phyloP scores from a whole-genome alignment of 1,140 invertebrate species.

The Trichomalopsis sarcophagae region DNA sequence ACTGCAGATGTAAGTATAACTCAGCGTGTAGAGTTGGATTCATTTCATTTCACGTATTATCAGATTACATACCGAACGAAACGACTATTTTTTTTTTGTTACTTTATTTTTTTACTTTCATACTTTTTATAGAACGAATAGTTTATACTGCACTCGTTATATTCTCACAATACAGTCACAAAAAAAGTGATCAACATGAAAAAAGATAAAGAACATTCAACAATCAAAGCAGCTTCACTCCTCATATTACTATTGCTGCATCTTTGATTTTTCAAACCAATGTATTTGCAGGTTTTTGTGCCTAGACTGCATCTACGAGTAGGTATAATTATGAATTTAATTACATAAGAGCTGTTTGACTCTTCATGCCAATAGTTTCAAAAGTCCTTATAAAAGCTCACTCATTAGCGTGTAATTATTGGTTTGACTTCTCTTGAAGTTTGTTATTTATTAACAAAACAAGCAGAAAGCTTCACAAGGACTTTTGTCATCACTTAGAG shows the following conservation, averaged over 20 bases:
- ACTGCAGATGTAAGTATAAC: neutral
- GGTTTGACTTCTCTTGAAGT: neutral
- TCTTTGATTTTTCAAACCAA: constrained; percentile 19
- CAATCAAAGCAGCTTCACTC: neutral
- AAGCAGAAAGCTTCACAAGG: neutral
- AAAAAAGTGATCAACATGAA: neutral
- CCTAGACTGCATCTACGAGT: constrained; percentile 61
- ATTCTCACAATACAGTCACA: neutral
- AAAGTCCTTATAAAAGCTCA: constrained; percentile 19
- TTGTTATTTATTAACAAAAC: neutral
- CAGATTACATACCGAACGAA: too few species aligned
- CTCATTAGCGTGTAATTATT: neutral
- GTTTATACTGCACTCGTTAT: neutral
- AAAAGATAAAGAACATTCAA: constrained; percentile 3
- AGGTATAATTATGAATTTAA: constrained; percentile 55
- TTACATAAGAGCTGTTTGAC: constrained; percentile 6
- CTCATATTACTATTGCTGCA: neutral
- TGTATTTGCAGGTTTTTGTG: constrained; percentile 63
- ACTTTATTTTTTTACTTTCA: too few species aligned
- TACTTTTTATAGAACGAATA: too few species aligned
- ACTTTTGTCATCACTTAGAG: neutral
- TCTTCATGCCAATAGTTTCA: constrained; percentile 22
- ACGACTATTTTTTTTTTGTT: too few species aligned
- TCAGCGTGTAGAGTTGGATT: neutral
- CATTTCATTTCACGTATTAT: neutral